phyloP scores from a whole-genome alignment of 2,888 invertebrate genomes.

The Heterodera filipjevi region DNA sequence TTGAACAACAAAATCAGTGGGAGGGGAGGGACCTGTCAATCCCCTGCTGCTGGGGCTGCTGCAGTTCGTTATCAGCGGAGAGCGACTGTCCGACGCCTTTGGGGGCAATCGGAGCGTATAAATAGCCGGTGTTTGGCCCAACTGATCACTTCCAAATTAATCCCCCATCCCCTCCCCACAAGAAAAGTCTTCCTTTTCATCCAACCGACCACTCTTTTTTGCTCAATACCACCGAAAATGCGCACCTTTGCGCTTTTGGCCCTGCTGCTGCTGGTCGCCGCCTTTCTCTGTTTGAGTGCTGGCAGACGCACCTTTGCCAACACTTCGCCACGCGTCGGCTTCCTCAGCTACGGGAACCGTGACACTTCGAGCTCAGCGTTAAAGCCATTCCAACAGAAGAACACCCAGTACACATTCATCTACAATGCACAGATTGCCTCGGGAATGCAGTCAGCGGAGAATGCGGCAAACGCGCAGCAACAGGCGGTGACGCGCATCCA shows the following conservation, averaged over 20 bases:
- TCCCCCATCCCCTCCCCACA: not conserved
- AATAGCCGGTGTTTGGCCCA: not conserved
- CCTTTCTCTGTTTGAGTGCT: not conserved
- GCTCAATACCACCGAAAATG: not conserved
- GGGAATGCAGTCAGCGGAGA: constrained; percentile 10
- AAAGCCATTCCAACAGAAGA: constrained; percentile 3
- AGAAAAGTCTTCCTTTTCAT: not conserved
- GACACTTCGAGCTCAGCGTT: not conserved
- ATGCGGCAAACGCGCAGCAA: not conserved
- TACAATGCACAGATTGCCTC: constrained; percentile 26
- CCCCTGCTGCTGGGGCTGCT: not conserved
- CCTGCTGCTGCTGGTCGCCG: not conserved
- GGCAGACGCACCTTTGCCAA: not conserved
- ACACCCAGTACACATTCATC: constrained; percentile 19
- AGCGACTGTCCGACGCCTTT: constrained; percentile 1
- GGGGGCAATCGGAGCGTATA: not conserved
- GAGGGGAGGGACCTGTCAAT: not conserved
- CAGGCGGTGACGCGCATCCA: constrained; percentile 36
- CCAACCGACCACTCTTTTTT: not conserved
- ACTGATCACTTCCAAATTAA: not conserved
- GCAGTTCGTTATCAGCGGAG: not conserved
- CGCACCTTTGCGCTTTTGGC: not conserved
- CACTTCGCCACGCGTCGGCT: not conserved
- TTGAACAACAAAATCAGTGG: not conserved
- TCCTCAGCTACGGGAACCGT: not conserved